A percentile compares a stretch with the other conserved stretches of the same genome.
These are phyloP conservation scores for Brachypterus glaber DNA, from an alignment of 2,888 invertebrate genomes.

Conservation along the genomic window DNA sequence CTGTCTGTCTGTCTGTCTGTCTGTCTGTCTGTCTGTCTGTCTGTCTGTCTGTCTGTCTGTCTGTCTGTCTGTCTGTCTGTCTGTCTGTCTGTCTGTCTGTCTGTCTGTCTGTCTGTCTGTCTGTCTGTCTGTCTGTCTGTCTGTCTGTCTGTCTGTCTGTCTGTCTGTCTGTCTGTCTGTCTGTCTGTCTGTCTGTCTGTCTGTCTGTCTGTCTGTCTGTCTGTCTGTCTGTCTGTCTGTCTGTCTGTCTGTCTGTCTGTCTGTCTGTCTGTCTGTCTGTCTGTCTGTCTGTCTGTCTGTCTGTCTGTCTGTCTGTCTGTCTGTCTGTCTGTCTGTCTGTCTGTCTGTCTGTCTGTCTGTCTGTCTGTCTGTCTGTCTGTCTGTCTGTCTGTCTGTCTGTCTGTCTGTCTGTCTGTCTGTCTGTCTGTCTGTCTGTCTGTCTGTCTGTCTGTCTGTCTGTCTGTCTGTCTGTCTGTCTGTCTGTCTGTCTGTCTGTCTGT, in stretches of 20 bases:
- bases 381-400: slow-evolving; percentile 1
- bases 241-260: slow-evolving; percentile 1
- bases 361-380: slow-evolving; percentile 1
- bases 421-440: slow-evolving; percentile 1
- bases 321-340: slow-evolving; percentile 1
- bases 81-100: slow-evolving; percentile 1
- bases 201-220: slow-evolving; percentile 1
- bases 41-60: slow-evolving; percentile 1
- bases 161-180: slow-evolving; percentile 1
- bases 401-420: slow-evolving; percentile 1
- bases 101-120: slow-evolving; percentile 1
- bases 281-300: slow-evolving; percentile 1
- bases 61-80: slow-evolving; percentile 1
- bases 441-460: slow-evolving; percentile 1
- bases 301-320: slow-evolving; percentile 1
- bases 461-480: slow-evolving; percentile 1
- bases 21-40: slow-evolving; percentile 1
- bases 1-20: slow-evolving; percentile 1
- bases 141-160: slow-evolving; percentile 1
- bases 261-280: slow-evolving; percentile 1
- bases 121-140: slow-evolving; percentile 1
- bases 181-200: slow-evolving; percentile 1
- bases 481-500: slow-evolving; percentile 1
- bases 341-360: slow-evolving; percentile 1
- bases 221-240: slow-evolving; percentile 1